Base-by-base conservation (phyloP, 1,140 invertebrate genomes). In the Drosophila kurseongensis region DNA sequence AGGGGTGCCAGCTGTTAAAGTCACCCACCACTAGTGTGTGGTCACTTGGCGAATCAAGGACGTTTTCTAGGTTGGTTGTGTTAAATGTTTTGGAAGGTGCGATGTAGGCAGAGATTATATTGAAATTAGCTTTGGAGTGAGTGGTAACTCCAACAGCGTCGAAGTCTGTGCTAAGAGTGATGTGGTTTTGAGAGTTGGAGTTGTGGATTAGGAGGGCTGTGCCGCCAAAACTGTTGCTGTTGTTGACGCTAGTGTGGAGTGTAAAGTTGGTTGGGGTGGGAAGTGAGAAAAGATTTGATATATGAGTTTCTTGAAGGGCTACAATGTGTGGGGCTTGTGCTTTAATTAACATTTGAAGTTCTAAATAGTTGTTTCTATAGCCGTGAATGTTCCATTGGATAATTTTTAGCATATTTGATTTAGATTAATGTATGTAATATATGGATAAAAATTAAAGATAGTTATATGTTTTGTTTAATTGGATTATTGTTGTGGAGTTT, bases 361-460 rank as follows among this genome's bases (percentile, higher is more conserved):
- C 47, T n/a, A 13, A n/a, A 4, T 48, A 48, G 12, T 48, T 48
- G 47, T 32, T 50, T 50, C 23, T 50, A 13, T 50, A 50, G 6
- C 47, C 27, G 6, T 47, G 18, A 12, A 47, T 47, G 23, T 47
- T n/a, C n/a, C n/a, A n/a, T n/a, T n/a, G n/a, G n/a, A 47, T 47
- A 13, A 47, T 45, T 45, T 45, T 45, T 5, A 45, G 5, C 44
- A 45, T 45, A 23, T 23, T 18, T 18, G 18, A 18, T 18, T 23
- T 23, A 23, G 23, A 23, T 2, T 23, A 23, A 23, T 23, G 23
- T 23, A 23, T 23, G 23, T 23, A 23, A 23, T 23, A 23, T 23
- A 4, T 23, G 23, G 23, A 23, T 23, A 23, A 23, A 23, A 3
- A 23, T 23, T 23, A 23, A 23, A 23, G 23, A 4, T 23, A 23